These are phyloP conservation scores for Microctenopoma steveboyesi DNA, from an alignment of 2,797 vertebrate species.

Conservation along the genomic window DNA sequence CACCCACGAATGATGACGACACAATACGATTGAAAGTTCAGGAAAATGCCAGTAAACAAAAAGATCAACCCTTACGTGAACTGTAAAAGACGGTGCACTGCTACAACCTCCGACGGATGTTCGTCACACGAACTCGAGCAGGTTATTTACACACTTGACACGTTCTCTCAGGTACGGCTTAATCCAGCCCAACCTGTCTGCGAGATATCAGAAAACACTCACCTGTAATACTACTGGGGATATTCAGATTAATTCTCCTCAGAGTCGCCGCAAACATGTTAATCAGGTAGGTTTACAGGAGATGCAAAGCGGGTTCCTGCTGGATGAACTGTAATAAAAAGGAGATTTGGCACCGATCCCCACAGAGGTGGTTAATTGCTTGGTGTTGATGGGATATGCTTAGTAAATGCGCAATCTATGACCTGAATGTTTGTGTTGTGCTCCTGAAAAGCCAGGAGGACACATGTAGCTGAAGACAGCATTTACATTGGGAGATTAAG, in stretches of 20 bases:
- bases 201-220: slow-evolving; percentile 60
- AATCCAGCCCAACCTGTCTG: slow-evolving; percentile 59
- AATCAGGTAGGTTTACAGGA: slow-evolving; percentile 67
- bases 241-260: slow-evolving; percentile 66
- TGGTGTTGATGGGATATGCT: slow-evolving; percentile 57
- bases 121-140: neutral
- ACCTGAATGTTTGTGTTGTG: slow-evolving; percentile 52
- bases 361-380: slow-evolving; percentile 64
- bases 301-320: slow-evolving; percentile 62
- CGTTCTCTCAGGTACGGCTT: slow-evolving; percentile 35
- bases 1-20: neutral
- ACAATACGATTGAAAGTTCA: neutral
- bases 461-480: slow-evolving; percentile 47
- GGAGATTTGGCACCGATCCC: slow-evolving; percentile 66
- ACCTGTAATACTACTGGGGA: slow-evolving; percentile 66
- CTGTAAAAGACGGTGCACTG: neutral
- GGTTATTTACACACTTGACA: slow-evolving; percentile 30
- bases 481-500: slow-evolving; percentile 58
- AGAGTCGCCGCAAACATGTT: slow-evolving; percentile 63
- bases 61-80: neutral
- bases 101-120: neutral
- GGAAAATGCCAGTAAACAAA: neutral
- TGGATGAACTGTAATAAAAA: slow-evolving; percentile 67
- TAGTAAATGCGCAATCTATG: slow-evolving; percentile 51
- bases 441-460: slow-evolving; percentile 43